A percentile compares a stretch with the other conserved stretches of the same genome.
Conservation (phyloP, 2,888 invertebrate genomes). For the Phortica okadai region DNA sequence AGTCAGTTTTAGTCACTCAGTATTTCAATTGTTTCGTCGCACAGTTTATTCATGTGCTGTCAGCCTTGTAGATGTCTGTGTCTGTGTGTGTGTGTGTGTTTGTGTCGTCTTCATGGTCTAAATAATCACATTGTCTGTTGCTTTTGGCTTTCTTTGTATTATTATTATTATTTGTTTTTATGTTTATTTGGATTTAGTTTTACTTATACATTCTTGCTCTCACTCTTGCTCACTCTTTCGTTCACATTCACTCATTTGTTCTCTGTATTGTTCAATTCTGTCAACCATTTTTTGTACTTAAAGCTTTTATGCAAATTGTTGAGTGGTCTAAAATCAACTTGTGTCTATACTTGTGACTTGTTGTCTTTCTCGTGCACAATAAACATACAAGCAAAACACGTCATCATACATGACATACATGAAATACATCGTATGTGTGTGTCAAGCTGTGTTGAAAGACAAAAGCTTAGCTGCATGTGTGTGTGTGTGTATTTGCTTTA, state of each 20-base stretch:
- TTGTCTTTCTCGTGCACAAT: neutral
- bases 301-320: slow-evolving; percentile 14
- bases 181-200: neutral
- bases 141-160: neutral
- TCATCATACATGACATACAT: neutral
- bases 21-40: neutral
- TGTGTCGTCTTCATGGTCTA: slow-evolving; percentile 4
- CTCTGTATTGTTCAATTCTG: neutral
- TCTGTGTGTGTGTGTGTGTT: neutral
- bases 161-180: slow-evolving; percentile 10
- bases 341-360: slow-evolving; percentile 1
- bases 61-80: neutral
- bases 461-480: neutral
- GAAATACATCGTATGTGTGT: neutral
- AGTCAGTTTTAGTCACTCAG: neutral
- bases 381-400: neutral
- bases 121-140: slow-evolving; percentile 20
- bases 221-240: neutral
- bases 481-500: neutral
- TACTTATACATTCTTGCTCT: neutral
- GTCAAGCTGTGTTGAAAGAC: neutral
- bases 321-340: neutral
- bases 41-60: neutral
- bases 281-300: neutral
- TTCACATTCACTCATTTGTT: neutral